These are phyloP conservation scores for Oscheius myriophilus DNA, from an alignment of 2,888 invertebrate species.

Conservation along the genomic window DNA sequence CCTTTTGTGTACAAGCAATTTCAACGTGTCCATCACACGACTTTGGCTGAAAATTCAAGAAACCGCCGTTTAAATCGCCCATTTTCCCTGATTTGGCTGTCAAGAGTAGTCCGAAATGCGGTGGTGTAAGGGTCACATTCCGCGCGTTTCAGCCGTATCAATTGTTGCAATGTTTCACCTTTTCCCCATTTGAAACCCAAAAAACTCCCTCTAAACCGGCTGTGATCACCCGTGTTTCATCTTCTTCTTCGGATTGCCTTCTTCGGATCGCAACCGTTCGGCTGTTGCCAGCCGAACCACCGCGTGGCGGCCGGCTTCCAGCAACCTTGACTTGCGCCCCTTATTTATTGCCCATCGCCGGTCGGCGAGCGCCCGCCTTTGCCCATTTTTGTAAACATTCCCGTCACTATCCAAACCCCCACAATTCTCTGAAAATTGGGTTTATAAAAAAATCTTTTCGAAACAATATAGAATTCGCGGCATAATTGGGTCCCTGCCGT, in stretches of 20 bases:
- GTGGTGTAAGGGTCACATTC: too few relatives aligned
- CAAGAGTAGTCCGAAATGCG: too few relatives aligned
- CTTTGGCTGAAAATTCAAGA: too few relatives aligned
- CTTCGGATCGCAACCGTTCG: too few relatives aligned
- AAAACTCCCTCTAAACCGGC: neutral
- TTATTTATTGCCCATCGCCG: constrained; percentile 34
- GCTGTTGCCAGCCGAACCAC: too few relatives aligned
- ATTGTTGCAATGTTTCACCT: too few relatives aligned
- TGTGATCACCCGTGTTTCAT: neutral
- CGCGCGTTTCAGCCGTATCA: too few relatives aligned
- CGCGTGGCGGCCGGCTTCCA: neutral
- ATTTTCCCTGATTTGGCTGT: too few relatives aligned
- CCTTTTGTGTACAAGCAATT: too few relatives aligned
- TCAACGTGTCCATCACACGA: too few relatives aligned
- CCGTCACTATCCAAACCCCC: neutral
- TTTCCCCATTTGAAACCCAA: neutral
- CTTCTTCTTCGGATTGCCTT: too few relatives aligned
- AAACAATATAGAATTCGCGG: neutral
- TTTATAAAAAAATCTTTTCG: neutral
- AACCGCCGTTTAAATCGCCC: too few relatives aligned
- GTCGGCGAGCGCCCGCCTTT: constrained; percentile 15
- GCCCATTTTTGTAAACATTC: constrained; percentile 28
- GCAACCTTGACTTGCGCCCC: constrained; percentile 32
- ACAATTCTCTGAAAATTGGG: neutral
- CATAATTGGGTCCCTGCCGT: neutral